Base-by-base conservation (phyloP, 2,888 invertebrate species). In the Molorchus minor region DNA sequence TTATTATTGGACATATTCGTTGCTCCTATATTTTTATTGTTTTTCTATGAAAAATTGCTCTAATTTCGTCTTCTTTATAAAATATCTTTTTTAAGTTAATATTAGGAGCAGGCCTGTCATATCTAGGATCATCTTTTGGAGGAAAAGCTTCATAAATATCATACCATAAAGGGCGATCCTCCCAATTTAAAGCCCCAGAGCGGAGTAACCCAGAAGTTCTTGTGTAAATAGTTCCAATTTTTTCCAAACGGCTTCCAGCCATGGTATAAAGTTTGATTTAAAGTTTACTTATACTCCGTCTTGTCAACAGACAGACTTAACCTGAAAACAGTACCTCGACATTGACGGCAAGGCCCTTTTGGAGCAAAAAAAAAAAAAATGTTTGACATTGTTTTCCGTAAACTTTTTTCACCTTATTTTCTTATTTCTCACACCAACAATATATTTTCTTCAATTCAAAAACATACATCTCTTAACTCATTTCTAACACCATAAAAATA, bases 161-260 rank as follows among this genome's bases (percentile, higher is more conserved):
- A 77, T 91, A 95, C 98, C 98, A 98, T 7, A 98, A 60, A 0
- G 98, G 98, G 64, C 91, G 86, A 71, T 97, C 94, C 68, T 91
- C 89, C 56, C 87, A 83, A 75, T 87, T 89, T 79, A 96, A 82
- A 2, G 92, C 95, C 44, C 92, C 92, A 16, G 91, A 86, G 58
- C 87, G 85, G 10, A 98, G 77, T 29, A 98, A 82, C 3, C 95
- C 94, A 68, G 87, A 86, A 1, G 90, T 84, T 77, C 96, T 94
- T 76, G 87, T 83, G 72, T 85, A 88, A 74, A 90, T 90, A 19
- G 89, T 90, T 44, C 90, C 90, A 72, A 90, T 87, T 79, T 87
- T 88, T 81, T 90, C 90, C 63, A 90, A 81, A 68, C 90, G 84
- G 78, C 71, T 73, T 40, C 64, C 65, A 33, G 72, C 74, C 70